Conservation (phyloP, 2,797 vertebrate species). For the Eulemur coronatus region DNA sequence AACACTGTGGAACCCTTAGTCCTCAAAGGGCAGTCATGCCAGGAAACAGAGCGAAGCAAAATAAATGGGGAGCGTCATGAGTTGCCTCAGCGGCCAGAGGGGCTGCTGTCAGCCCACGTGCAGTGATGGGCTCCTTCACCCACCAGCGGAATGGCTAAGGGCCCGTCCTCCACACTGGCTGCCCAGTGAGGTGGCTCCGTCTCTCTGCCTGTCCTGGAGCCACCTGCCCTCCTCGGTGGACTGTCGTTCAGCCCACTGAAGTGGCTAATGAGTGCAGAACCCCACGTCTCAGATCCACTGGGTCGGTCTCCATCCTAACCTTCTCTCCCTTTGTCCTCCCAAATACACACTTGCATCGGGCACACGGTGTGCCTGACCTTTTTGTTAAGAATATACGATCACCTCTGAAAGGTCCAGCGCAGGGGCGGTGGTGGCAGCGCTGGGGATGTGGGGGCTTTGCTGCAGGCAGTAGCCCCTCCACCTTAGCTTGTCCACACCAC, state of each 20-base stretch:
- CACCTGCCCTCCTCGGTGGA: too few species aligned
- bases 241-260: neutral
- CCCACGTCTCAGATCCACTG: neutral
- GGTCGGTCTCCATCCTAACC: neutral
- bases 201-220: neutral
- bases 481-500: neutral
- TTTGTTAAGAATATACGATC: neutral
- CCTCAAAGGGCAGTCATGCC: too few species aligned
- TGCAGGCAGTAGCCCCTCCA: rapidly evolving
- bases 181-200: neutral
- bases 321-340: neutral
- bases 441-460: too few species aligned
- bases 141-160: neutral
- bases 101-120: rapidly evolving
- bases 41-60: neutral
- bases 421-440: neutral
- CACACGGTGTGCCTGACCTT: neutral
- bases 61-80: neutral
- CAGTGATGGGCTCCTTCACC: neutral
- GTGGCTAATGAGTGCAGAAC: neutral
- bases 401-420: neutral
- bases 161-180: neutral
- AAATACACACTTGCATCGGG: neutral
- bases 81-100: neutral
- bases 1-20: neutral